These are phyloP conservation scores for Drosophila miranda DNA, from an alignment of 1,140 invertebrate species.

Conservation along the genomic window DNA sequence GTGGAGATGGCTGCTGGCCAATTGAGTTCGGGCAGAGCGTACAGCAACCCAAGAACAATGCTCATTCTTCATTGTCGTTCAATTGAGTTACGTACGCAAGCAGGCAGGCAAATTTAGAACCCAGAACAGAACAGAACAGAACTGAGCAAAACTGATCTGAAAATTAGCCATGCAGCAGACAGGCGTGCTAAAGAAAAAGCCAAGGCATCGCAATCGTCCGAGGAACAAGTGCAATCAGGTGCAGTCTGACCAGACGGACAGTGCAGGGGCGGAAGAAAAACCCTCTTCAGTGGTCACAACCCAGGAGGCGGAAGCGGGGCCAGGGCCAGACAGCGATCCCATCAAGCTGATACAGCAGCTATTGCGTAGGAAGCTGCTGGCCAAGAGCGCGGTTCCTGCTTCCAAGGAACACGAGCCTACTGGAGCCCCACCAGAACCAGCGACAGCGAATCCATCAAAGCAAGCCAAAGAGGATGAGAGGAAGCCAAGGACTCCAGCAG, in stretches of 20 bases:
- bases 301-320: background rate
- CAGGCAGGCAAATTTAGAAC: slow-evolving; percentile 16
- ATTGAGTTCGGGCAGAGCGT: slow-evolving; percentile 37
- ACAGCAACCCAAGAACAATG: slow-evolving; percentile 43
- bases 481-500: slow-evolving; percentile 17
- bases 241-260: background rate
- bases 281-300: background rate
- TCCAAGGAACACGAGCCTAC: background rate
- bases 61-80: slow-evolving; percentile 63
- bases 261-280: background rate
- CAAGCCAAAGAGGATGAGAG: slow-evolving; percentile 22
- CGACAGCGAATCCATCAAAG: slow-evolving; percentile 1
- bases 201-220: slow-evolving; percentile 65
- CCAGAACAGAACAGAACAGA: background rate
- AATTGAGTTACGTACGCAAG: slow-evolving; percentile 32
- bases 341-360: slow-evolving; percentile 54
- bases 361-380: slow-evolving; percentile 59
- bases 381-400: slow-evolving; percentile 23
- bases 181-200: slow-evolving; percentile 61
- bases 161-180: slow-evolving; percentile 25
- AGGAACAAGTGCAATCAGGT: slow-evolving; percentile 70
- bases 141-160: background rate
- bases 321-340: slow-evolving; percentile 23
- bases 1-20: slow-evolving; percentile 42
- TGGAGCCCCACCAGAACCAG: background rate